phyloP scores from a whole-genome alignment of 2,888 invertebrate species.

The Ditylenchus weischeri region DNA sequence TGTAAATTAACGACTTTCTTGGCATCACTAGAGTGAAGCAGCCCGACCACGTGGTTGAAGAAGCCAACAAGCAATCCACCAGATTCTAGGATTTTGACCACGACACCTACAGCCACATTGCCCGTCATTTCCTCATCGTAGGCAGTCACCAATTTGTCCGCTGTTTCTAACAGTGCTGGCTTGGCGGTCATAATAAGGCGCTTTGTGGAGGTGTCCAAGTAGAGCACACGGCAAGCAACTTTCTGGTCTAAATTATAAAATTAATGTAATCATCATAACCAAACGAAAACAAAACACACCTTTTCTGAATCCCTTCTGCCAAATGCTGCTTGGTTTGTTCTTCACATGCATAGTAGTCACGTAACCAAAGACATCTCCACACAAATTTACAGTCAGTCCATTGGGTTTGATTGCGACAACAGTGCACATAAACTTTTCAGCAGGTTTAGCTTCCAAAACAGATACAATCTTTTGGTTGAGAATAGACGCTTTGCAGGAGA shows the following conservation, averaged over 20 bases:
- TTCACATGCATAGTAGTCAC: conserved; percentile 37
- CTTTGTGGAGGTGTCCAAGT: conserved; percentile 35
- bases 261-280: background rate
- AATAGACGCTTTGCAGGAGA: conserved; percentile 45
- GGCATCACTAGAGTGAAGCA: conserved; percentile 19
- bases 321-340: conserved; percentile 32
- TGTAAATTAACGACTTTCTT: conserved; percentile 18
- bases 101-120: conserved; percentile 31
- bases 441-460: conserved; percentile 25
- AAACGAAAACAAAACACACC: conserved; percentile 12
- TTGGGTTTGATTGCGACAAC: conserved; percentile 25
- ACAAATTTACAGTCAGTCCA: conserved; percentile 30
- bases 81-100: conserved; percentile 35
- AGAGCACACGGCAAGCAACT: conserved; percentile 44
- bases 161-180: conserved; percentile 31
- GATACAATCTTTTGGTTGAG: conserved; percentile 39
- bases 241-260: conserved; percentile 31
- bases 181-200: conserved; percentile 41
- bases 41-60: conserved; percentile 41
- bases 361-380: conserved; percentile 38
- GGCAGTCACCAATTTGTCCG: conserved; percentile 25
- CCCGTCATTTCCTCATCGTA: conserved; percentile 29
- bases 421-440: conserved; percentile 26
- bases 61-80: conserved; percentile 43
- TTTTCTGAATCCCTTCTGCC: conserved; percentile 30